Percentiles rank a stretch among this genome's conserved stretches.
phyloP scores from a whole-genome alignment of 2,888 invertebrate genomes.

The Stegana nigrithorax region DNA sequence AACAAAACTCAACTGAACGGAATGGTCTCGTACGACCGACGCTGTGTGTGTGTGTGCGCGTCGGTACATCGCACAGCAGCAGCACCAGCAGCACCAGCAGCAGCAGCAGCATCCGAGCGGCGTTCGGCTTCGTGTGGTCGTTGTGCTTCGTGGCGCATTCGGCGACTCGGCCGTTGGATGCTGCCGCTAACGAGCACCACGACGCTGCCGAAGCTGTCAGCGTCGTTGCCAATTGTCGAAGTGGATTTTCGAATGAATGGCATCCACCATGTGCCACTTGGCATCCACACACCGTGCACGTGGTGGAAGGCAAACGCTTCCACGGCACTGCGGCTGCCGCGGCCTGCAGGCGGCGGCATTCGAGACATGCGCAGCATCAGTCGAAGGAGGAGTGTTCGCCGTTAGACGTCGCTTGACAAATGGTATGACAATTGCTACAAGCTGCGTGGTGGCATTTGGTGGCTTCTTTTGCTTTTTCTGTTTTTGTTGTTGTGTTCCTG shows the following conservation, averaged over 20 bases:
- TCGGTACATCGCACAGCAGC: slow-evolving; percentile 17
- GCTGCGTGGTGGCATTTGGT: slow-evolving; percentile 61
- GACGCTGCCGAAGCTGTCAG: slow-evolving; percentile 28
- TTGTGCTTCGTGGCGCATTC: slow-evolving; percentile 30
- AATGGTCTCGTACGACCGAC: slow-evolving; percentile 9
- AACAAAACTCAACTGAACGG: too few relatives aligned
- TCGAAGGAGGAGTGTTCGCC: slow-evolving; percentile 62
- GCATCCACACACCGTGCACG: slow-evolving; percentile 44
- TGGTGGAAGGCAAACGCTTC: slow-evolving; percentile 53
- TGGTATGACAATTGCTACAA: slow-evolving; percentile 66
- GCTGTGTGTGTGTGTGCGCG: slow-evolving; percentile 14
- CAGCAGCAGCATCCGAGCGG: background rate
- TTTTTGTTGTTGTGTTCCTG: slow-evolving; percentile 32
- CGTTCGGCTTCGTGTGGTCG: slow-evolving; percentile 12
- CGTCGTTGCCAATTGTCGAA: slow-evolving; percentile 60
- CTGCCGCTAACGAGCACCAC: slow-evolving; percentile 26
- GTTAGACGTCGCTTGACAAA: slow-evolving; percentile 61
- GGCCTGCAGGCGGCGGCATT: background rate
- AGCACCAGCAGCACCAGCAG: too few relatives aligned
- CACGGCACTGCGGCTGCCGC: slow-evolving; percentile 11
- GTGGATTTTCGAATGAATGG: slow-evolving; percentile 55
- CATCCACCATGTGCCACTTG: slow-evolving; percentile 61
- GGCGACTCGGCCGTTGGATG: slow-evolving; percentile 41
- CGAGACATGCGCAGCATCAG: slow-evolving; percentile 54
- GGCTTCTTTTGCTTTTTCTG: slow-evolving; percentile 37